Evolutionary conservation across 2,888 invertebrate genomes (phyloP).

Genomic region (Perizoma affinitatum): DNA sequence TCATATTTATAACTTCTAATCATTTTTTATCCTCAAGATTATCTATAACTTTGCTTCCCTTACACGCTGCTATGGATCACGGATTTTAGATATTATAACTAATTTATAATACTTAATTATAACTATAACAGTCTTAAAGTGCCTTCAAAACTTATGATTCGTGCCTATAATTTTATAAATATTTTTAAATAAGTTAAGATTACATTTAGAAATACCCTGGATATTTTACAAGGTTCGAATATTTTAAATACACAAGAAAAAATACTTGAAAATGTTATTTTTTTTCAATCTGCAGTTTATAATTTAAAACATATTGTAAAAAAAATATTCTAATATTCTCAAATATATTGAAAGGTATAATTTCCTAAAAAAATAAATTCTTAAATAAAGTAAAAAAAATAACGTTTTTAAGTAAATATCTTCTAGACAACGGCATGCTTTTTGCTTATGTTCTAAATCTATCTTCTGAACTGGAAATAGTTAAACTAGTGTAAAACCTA

Average conservation of each 20-base stretch:
- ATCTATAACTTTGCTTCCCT: constrained; percentile 51
- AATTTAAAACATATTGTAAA: too few species aligned
- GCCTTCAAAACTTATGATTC: constrained; percentile 65
- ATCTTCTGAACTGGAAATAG: constrained; percentile 32
- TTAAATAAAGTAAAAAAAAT: too few species aligned
- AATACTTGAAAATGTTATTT: too few species aligned
- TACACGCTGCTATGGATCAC: constrained; percentile 68
- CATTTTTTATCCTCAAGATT: constrained; percentile 6
- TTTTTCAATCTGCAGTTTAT: too few species aligned
- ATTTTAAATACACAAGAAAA: not conserved
- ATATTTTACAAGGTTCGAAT: constrained; percentile 28
- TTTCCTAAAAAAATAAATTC: too few species aligned
- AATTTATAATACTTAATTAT: constrained; percentile 41
- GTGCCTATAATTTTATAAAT: constrained; percentile 55
- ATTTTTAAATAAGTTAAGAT: constrained; percentile 33
- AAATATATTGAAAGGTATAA: too few species aligned
- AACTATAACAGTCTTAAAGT: constrained; percentile 48
- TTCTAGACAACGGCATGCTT: constrained; percentile 25
- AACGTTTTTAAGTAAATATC: constrained; percentile 21
- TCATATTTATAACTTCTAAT: constrained; percentile 12
- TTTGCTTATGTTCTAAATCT: constrained; percentile 21
- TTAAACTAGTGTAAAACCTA: constrained; percentile 32
- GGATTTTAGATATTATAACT: constrained; percentile 41
- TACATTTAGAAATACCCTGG: constrained; percentile 14
- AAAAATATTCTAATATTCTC: too few species aligned